These are phyloP conservation scores for Lomographa bimaculata DNA, from an alignment of 2,888 invertebrate genomes.

Conservation along the genomic window DNA sequence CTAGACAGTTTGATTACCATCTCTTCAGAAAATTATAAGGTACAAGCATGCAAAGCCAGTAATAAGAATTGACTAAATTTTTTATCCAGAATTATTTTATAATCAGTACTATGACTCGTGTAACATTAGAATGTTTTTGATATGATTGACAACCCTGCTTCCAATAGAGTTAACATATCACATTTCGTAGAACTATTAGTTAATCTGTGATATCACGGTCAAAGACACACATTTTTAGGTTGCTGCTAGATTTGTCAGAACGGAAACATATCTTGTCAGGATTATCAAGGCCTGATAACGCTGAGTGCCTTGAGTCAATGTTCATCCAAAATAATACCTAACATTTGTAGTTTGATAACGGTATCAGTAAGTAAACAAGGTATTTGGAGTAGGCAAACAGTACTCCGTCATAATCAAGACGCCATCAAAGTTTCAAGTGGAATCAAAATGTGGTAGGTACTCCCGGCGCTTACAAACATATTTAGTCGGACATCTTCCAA, in stretches of 20 bases:
- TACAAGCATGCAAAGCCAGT: too few species aligned
- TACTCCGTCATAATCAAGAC: slow-evolving; percentile 63
- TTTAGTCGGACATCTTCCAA: too few species aligned
- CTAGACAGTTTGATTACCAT: too few species aligned
- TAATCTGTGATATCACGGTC: slow-evolving; percentile 10
- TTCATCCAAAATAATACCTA: slow-evolving; percentile 72
- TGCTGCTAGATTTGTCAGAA: slow-evolving; percentile 38
- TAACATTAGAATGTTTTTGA: too few species aligned
- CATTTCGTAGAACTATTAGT: too few species aligned
- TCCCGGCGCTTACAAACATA: not conserved
- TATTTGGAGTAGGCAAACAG: slow-evolving; percentile 77
- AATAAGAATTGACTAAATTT: too few species aligned
- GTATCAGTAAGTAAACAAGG: slow-evolving; percentile 66
- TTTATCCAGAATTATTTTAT: too few species aligned
- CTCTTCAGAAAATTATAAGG: too few species aligned
- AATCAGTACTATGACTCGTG: too few species aligned
- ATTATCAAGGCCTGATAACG: slow-evolving; percentile 61
- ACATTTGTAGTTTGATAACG: slow-evolving; percentile 64
- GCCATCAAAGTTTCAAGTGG: slow-evolving; percentile 45
- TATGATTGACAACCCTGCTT: too few species aligned
- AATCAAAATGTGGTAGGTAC: slow-evolving; percentile 18
- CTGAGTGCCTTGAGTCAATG: slow-evolving; percentile 69
- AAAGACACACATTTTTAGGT: slow-evolving; percentile 9
- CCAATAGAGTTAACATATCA: too few species aligned
- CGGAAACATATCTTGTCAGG: slow-evolving; percentile 50